Evolutionary conservation across 1,140 invertebrate species (phyloP).

Genomic region (Drosophila novamexicana): DNA sequence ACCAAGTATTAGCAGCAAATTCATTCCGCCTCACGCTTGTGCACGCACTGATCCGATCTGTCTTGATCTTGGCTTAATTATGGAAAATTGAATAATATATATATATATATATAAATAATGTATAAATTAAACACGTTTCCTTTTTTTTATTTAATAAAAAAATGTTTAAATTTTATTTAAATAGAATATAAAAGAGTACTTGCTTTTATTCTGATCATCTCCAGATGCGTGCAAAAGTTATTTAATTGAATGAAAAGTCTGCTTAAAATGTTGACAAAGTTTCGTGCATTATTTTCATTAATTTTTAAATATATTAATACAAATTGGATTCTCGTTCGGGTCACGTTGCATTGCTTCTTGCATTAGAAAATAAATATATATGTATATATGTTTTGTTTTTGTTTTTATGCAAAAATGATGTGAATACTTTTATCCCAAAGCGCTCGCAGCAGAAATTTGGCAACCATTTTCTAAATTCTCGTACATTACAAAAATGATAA

Average conservation of each 20-base stretch:
- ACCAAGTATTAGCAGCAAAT: constrained; percentile 63
- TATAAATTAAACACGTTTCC: constrained; percentile 50
- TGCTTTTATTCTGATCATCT: constrained; percentile 58
- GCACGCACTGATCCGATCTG: constrained; percentile 26
- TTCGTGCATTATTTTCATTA: constrained; percentile 49
- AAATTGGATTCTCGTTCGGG: constrained; percentile 39
- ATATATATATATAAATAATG: constrained; percentile 53
- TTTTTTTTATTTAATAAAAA: constrained; percentile 76
- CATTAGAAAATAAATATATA: constrained; percentile 26
- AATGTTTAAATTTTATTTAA: constrained; percentile 82
- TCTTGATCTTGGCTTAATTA: constrained; percentile 50
- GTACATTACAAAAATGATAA: constrained; percentile 24
- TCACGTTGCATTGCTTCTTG: constrained; percentile 37
- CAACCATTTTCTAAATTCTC: constrained; percentile 51
- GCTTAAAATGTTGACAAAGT: constrained; percentile 61
- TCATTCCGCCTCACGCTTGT: constrained; percentile 65
- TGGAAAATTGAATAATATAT: constrained; percentile 43
- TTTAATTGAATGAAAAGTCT: constrained; percentile 58
- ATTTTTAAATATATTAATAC: constrained; percentile 59
- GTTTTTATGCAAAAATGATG: not conserved
- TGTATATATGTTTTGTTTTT: constrained; percentile 27
- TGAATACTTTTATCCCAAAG: constrained; percentile 54
- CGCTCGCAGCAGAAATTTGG: constrained; percentile 61
- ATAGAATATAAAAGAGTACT: constrained; percentile 73
- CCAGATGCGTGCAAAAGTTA: constrained; percentile 42